phyloP scores from a whole-genome alignment of 2,113 vertebrate species.

The Apaloderma vittatum region DNA sequence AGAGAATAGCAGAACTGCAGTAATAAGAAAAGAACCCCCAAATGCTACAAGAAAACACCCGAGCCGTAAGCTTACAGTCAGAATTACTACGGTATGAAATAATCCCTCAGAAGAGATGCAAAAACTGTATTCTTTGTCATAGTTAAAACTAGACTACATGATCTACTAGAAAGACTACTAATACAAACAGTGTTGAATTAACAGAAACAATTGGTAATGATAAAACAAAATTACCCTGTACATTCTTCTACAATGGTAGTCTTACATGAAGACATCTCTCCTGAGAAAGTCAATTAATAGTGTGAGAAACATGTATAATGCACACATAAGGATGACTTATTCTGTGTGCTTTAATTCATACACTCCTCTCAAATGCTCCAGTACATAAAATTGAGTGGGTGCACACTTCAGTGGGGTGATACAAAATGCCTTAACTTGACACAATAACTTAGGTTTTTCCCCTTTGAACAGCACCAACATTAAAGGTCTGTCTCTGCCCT shows the following conservation, averaged over 20 bases:
- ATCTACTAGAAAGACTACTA: not conserved
- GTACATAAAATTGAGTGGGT: not conserved
- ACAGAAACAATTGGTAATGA: not conserved
- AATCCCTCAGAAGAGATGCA: not conserved
- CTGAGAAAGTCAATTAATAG: not conserved
- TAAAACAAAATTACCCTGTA: not conserved
- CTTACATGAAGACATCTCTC: not conserved
- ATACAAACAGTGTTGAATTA: not conserved
- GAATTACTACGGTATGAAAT: not conserved
- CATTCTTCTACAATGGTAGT: not conserved
- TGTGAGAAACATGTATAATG: not conserved
- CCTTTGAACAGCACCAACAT: not conserved
- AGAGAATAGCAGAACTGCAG: not conserved
- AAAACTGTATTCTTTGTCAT: not conserved
- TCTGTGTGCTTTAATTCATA: not conserved
- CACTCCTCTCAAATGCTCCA: not conserved
- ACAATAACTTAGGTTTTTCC: not conserved
- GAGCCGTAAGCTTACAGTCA: not conserved
- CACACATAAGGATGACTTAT: not conserved
- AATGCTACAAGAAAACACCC: not conserved
- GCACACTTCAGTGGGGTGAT: not conserved
- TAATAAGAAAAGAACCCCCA: not conserved
- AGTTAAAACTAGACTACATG: not conserved
- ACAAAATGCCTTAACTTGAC: not conserved
- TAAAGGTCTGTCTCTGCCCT: not conserved